Base-by-base conservation (phyloP, 2,113 vertebrate species). In the Callocephalon fimbriatum region DNA sequence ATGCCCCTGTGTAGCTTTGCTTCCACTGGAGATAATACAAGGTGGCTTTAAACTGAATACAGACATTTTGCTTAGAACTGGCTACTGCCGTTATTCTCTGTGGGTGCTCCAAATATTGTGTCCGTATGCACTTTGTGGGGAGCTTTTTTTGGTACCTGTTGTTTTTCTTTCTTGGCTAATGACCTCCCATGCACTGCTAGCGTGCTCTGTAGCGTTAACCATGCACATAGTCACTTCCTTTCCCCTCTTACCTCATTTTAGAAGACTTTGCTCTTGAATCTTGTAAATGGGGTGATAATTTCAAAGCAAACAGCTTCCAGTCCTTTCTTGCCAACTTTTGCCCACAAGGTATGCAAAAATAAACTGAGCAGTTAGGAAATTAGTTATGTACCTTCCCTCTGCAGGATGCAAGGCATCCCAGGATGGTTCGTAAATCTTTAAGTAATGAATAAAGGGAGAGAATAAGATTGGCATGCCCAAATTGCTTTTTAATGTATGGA, bases 201-300 rank as follows among this genome's bases (percentile, higher is more conserved):
- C 8, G 2, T 32, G 45, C 53, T 84, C 62, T 2, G 3, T 35
- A 50, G 66, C 37, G 38, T 56, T 86, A 88, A 74, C 92, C 42
- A 18, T 47, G 50, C n/a, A 31, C 61, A 70, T 9, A 90, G 81
- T 75, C 22, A 38, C 93, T 97, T 97, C 91, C 93, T 94, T 97
- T 97, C 83, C 80, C 87, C 70, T 96, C 79, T 94, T 95, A 91
- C 79, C 86, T 97, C 89, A 83, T 88, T 95, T 95, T 66, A 66
- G 84, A 94, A 92, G 37, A 86, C 84, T 93, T 94, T 94, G 67
- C 84, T 94, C 90, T 94, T 92, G 90, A 95, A 92, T 96, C 89
- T 86, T 96, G 92, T 95, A 97, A 97, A 98, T 80, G 87, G 87
- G 92, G 95, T 97, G 97, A 95, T 97, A 98, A 98, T 97, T 98